Base-by-base conservation (phyloP, 92 coral and sea anemone genomes). In the Chrysogorgia sp. region DNA sequence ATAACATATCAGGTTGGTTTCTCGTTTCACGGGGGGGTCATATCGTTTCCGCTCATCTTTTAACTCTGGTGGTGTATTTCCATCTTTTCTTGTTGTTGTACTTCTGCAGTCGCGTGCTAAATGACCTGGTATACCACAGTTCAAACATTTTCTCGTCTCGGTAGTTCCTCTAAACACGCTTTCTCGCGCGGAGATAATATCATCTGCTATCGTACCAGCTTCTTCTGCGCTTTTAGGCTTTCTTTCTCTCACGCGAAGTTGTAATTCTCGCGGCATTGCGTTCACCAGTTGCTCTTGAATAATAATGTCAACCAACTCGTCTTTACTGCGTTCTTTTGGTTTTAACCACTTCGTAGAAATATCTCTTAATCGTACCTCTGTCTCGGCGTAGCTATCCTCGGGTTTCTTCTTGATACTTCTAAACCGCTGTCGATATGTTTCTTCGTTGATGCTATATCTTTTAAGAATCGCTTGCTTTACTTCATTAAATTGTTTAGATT, bases 391-490 rank as follows among this genome's bases (percentile, higher is more conserved):
- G 30, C 78, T 82, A 25, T 82, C 86, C n/a, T 82, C 82, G 26
- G 59, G 68, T 23, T 33, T 30, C 35, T 78, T 82, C 48, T 31
- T 61, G 17, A 69, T 48, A 40, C 72, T 40, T 35, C 67, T 64
- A 25, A 75, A 75, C 40, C 83, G 49, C 35, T 75, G 87, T 33
- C 83, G 55, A 65, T 83, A 83, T 20, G 83, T 83, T 52, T 83
- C 87, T 33, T 83, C 83, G 30, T 68, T 83, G 26, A 83, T n/a
- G n/a, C n/a, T n/a, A 63, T 82, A 82, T 49, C 83, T 58, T 26
- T 41, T 74, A 47, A 82, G 74, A 43, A 63, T 83, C 22, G 83
- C 83, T 50, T 76, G 67, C 64, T 83, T 83, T 28, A 83, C 87
- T 49, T 40, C 52, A 17, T 63, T 77, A 57, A 76, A 83, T 50